These are phyloP conservation scores for Ladona fulva DNA, from an alignment of 1,140 invertebrate genomes.

Conservation along the genomic window DNA sequence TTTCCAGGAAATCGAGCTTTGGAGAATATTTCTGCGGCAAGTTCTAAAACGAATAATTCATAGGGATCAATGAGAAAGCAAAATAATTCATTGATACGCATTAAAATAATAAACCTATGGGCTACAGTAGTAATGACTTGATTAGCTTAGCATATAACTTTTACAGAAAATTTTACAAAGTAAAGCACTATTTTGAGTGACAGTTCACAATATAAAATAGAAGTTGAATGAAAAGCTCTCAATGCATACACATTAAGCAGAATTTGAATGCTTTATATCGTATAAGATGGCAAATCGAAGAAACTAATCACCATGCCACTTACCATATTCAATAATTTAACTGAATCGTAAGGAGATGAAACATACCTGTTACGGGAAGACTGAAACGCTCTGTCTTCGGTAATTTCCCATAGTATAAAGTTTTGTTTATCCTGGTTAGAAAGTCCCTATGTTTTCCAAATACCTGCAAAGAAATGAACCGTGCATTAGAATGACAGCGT, in stretches of 20 bases:
- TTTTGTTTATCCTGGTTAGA: slow-evolving; percentile 68
- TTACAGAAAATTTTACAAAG: slow-evolving; percentile 16
- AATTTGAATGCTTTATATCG: slow-evolving; percentile 11
- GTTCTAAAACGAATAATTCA: slow-evolving; percentile 47
- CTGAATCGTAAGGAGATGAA: slow-evolving; percentile 17
- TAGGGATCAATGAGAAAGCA: slow-evolving; percentile 13
- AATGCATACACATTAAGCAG: neutral
- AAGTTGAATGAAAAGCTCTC: neutral
- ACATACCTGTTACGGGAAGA: slow-evolving; percentile 66
- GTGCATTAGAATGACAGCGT: neutral
- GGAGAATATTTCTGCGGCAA: slow-evolving; percentile 73
- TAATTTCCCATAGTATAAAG: slow-evolving; percentile 72
- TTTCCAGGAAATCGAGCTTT: slow-evolving; percentile 37
- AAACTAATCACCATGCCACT: neutral
- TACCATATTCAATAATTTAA: slow-evolving; percentile 12
- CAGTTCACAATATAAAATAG: neutral
- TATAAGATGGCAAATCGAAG: neutral
- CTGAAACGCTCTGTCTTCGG: slow-evolving; percentile 60
- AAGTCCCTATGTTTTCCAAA: slow-evolving; percentile 62
- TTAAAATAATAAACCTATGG: slow-evolving; percentile 22
- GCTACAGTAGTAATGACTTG: too few relatives aligned
- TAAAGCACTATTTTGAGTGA: neutral
- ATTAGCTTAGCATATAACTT: slow-evolving; percentile 2
- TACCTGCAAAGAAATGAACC: slow-evolving; percentile 40
- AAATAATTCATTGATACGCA: slow-evolving; percentile 24